Evolutionary conservation across 1,140 invertebrate genomes (phyloP).

Genomic region (Pseudomyrmex dendroicus): DNA sequence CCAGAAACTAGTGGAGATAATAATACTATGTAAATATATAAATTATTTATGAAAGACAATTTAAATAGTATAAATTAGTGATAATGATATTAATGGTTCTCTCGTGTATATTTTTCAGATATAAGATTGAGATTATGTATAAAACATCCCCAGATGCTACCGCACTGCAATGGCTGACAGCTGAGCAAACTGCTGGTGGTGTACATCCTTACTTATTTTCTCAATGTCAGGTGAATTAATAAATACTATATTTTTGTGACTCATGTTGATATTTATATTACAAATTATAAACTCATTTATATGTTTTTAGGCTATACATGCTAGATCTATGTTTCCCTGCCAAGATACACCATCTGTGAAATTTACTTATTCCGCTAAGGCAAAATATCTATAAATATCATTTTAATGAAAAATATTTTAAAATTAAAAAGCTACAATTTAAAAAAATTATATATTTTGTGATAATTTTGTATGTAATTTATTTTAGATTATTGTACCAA

Average conservation of each 20-base stretch:
- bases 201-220: slow-evolving; percentile 96
- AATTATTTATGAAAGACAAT: slow-evolving; percentile 1
- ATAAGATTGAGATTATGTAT: slow-evolving; percentile 90
- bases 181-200: slow-evolving; percentile 95
- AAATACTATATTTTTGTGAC: slow-evolving; percentile 47
- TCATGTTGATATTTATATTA: slow-evolving; percentile 2
- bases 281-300: slow-evolving; percentile 40
- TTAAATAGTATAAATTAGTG: neutral
- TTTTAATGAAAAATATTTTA: neutral
- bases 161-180: slow-evolving; percentile 95
- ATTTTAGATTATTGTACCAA: slow-evolving; percentile 89
- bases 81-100: neutral
- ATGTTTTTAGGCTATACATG: slow-evolving; percentile 92
- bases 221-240: slow-evolving; percentile 91
- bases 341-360: slow-evolving; percentile 98
- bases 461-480: slow-evolving; percentile 7
- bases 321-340: slow-evolving; percentile 94
- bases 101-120: slow-evolving; percentile 83
- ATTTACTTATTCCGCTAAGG: slow-evolving; percentile 92
- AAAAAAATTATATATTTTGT: neutral
- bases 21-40: slow-evolving; percentile 61
- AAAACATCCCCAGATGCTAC: slow-evolving; percentile 90
- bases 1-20: slow-evolving; percentile 82
- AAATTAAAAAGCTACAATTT: neutral
- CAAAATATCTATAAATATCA: slow-evolving; percentile 81